A percentile compares a stretch with the other conserved stretches of the same genome.
Conservation (phyloP, 2,888 invertebrate species). For the Drosophila koepferae region DNA sequence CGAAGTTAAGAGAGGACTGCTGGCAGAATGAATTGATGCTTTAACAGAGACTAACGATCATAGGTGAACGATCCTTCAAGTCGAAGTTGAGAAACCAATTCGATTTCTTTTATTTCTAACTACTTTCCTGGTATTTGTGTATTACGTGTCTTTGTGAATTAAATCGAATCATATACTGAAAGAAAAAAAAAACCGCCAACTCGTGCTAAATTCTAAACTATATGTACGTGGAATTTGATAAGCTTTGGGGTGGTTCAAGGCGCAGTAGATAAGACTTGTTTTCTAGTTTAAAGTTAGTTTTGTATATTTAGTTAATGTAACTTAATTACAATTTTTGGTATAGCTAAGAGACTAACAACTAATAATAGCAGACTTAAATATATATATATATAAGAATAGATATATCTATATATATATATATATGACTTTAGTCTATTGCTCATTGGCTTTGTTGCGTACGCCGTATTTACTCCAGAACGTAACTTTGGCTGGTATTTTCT, state of each 20-base stretch:
- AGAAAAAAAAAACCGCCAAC: neutral
- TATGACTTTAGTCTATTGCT: slow-evolving; percentile 50
- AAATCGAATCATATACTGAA: neutral
- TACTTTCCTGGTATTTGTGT: slow-evolving; percentile 1
- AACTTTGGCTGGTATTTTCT: slow-evolving; percentile 89
- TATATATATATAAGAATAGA: neutral
- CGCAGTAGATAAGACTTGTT: slow-evolving; percentile 28
- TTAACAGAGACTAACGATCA: neutral
- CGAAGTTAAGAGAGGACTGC: too few species aligned
- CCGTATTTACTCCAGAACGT: slow-evolving; percentile 98
- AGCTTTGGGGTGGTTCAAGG: slow-evolving; percentile 37
- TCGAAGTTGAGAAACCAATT: neutral
- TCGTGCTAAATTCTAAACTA: neutral
- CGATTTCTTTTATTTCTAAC: neutral
- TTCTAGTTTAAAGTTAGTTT: neutral
- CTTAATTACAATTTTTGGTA: slow-evolving; percentile 42
- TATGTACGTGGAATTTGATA: slow-evolving; percentile 17
- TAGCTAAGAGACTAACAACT: slow-evolving; percentile 57
- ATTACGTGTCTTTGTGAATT: neutral
- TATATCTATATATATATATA: neutral
- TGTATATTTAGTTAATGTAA: slow-evolving; percentile 19
- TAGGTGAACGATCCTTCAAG: neutral
- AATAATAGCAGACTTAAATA: slow-evolving; percentile 53
- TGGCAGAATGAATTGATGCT: neutral
- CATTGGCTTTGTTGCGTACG: slow-evolving; percentile 84